Conservation (phyloP, 1,140 invertebrate species). For the Stegodyphus mimosarum region DNA sequence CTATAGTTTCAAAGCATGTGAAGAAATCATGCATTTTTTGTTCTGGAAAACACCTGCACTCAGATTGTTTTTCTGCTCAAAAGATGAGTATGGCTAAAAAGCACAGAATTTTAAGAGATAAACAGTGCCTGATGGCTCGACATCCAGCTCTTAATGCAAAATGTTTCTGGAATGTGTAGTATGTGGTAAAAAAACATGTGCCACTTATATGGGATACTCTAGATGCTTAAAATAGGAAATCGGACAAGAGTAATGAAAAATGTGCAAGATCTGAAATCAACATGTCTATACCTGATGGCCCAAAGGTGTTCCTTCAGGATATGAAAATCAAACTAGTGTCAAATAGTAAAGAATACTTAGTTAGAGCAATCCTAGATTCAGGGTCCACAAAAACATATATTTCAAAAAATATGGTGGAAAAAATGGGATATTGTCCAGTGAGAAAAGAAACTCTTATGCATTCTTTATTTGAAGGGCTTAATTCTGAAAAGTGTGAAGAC, state of each 20-base stretch:
- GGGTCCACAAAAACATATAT: background rate
- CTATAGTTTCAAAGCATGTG: slow-evolving; percentile 13
- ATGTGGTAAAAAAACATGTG: slow-evolving; percentile 10
- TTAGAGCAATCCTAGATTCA: background rate
- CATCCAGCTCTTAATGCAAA: slow-evolving; percentile 11
- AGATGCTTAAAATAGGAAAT: background rate
- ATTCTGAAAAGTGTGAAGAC: background rate
- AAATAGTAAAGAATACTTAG: background rate
- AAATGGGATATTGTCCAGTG: background rate
- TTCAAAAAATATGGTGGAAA: background rate
- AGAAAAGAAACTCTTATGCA: background rate
- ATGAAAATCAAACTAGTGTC: background rate
- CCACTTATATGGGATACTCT: slow-evolving; percentile 16
- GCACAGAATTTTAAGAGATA: background rate
- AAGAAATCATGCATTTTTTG: too few relatives aligned
- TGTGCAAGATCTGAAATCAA: background rate
- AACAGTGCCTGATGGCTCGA: background rate
- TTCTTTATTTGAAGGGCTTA: background rate
- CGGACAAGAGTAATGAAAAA: background rate
- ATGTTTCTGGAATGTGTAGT: slow-evolving; percentile 8
- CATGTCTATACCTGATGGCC: background rate
- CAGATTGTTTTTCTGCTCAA: too few relatives aligned
- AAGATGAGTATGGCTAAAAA: background rate
- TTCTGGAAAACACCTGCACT: too few relatives aligned
- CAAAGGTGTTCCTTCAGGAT: background rate